phyloP scores from a whole-genome alignment of 2,797 vertebrate species.

The Galago senegalensis region DNA sequence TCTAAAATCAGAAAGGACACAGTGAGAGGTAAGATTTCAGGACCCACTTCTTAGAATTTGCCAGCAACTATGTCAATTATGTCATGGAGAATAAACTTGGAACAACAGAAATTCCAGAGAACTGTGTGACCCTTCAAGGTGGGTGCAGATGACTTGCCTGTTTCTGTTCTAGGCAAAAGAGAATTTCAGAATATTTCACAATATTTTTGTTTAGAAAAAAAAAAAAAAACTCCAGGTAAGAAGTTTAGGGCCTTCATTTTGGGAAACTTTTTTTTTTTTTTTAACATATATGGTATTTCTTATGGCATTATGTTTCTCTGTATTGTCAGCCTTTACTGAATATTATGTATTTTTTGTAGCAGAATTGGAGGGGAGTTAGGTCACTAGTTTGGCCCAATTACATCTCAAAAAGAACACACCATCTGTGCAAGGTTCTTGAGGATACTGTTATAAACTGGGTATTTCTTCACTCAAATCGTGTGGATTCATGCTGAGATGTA shows the following conservation, averaged over 20 bases:
- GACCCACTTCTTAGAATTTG: not conserved
- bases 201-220: not conserved
- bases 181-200: not conserved
- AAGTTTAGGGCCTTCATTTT: slow-evolving; percentile 47
- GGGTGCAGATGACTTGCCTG: not conserved
- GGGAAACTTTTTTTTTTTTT: not conserved
- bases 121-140: not conserved
- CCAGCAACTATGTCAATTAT: not conserved
- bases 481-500: not conserved
- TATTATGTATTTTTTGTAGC: slow-evolving; percentile 33
- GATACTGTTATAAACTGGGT: not conserved
- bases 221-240: not conserved
- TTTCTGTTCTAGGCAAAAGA: slow-evolving; percentile 8
- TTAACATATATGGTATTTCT: slow-evolving; percentile 61
- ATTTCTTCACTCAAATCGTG: not conserved
- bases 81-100: not conserved
- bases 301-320: slow-evolving; percentile 9
- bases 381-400: slow-evolving; percentile 55
- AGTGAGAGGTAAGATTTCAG: not conserved
- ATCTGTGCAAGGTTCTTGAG: slow-evolving; percentile 59
- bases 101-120: not conserved
- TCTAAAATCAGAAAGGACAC: slow-evolving; percentile 4
- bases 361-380: slow-evolving; percentile 7
- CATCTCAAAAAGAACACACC: slow-evolving; percentile 31
- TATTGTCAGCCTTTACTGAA: slow-evolving; percentile 49